Percentiles rank a stretch among this genome's conserved stretches.
These are phyloP conservation scores for Drosophila differens DNA, from an alignment of 2,888 invertebrate genomes.

Conservation along the genomic window DNA sequence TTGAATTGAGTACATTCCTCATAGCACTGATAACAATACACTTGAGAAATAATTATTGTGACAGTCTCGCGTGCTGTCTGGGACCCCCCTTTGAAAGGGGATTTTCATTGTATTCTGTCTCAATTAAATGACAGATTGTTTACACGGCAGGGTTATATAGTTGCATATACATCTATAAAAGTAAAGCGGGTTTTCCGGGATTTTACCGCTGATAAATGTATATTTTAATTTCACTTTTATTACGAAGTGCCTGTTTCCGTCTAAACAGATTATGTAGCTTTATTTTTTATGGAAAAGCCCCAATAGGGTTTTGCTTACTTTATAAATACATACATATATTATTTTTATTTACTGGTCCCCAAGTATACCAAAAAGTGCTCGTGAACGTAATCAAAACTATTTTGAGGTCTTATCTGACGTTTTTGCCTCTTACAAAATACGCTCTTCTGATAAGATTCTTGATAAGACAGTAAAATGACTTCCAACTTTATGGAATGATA, in stretches of 20 bases:
- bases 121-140: conserved; percentile 19
- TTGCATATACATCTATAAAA: background rate
- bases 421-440: conserved; percentile 66
- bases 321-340: conserved; percentile 16
- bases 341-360: conserved; percentile 15
- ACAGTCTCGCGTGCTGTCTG: background rate
- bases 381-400: conserved; percentile 70
- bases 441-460: conserved; percentile 64
- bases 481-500: conserved; percentile 52
- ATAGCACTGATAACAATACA: conserved; percentile 24
- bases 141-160: background rate
- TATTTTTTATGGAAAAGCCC: conserved; percentile 16
- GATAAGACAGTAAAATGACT: conserved; percentile 54
- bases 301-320: conserved; percentile 12
- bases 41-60: conserved; percentile 29
- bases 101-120: conserved; percentile 9
- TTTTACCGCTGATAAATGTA: conserved; percentile 33
- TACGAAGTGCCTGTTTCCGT: conserved; percentile 11
- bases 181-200: conserved; percentile 36
- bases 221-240: conserved; percentile 47
- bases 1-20: conserved; percentile 4
- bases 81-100: background rate
- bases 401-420: conserved; percentile 59
- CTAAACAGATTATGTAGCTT: conserved; percentile 35
- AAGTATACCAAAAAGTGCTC: background rate